Percentiles rank a stretch among this genome's conserved stretches.
These are phyloP conservation scores for Gorsachius magnificus DNA, from an alignment of 2,797 vertebrate genomes.

Conservation along the genomic window DNA sequence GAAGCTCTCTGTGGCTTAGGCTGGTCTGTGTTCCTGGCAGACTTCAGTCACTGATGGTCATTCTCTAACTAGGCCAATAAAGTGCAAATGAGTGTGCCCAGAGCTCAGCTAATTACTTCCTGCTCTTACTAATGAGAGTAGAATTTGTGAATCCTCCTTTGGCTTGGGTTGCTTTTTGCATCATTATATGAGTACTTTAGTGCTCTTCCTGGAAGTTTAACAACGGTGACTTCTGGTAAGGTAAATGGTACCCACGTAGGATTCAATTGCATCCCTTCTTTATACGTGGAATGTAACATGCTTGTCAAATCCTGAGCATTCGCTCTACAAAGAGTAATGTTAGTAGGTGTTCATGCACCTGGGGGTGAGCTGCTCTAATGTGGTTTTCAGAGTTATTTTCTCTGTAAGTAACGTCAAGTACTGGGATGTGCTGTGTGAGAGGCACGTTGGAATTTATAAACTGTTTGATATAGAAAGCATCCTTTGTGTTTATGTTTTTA, in stretches of 20 bases:
- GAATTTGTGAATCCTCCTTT: neutral
- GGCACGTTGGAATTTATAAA: no score
- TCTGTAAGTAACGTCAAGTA: neutral
- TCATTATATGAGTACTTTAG: no score
- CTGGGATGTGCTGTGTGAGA: no score
- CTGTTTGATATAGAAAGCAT: neutral
- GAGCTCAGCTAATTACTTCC: neutral
- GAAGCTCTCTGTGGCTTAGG: no score
- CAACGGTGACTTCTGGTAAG: neutral
- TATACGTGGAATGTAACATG: neutral
- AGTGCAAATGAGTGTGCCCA: no score
- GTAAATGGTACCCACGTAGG: accelerated
- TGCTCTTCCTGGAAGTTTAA: neutral
- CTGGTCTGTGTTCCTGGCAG: neutral
- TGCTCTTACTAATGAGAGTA: no score
- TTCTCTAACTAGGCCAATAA: neutral
- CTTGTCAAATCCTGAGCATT: neutral
- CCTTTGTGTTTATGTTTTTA: neutral
- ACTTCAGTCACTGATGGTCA: accelerated
- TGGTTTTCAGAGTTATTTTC: neutral
- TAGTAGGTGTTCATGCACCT: neutral
- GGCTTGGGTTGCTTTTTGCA: neutral
- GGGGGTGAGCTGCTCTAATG: neutral
- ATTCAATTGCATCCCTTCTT: neutral
- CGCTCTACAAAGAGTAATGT: no score